phyloP scores from a whole-genome alignment of 2,797 vertebrate genomes.

The Peromyscus attwateri region DNA sequence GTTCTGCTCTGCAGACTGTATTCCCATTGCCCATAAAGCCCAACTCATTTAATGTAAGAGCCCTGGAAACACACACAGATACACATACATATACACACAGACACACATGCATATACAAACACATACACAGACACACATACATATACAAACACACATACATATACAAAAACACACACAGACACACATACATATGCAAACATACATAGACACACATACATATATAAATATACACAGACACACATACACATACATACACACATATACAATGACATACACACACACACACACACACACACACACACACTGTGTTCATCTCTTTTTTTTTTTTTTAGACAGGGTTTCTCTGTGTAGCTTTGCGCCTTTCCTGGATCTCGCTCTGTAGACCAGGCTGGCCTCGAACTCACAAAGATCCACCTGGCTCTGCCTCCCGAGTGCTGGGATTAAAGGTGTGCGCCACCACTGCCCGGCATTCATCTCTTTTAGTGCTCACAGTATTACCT shows the following conservation, averaged over 20 bases:
- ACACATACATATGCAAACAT: background rate
- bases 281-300: background rate
- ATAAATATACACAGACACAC: too few relatives aligned
- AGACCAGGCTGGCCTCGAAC: too few relatives aligned
- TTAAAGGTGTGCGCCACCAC: too few relatives aligned
- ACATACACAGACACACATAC: background rate
- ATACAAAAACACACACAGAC: background rate
- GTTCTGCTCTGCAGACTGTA: slow-evolving; percentile 14
- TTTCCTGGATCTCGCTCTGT: too few relatives aligned
- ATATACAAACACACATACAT: background rate
- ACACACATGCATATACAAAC: background rate
- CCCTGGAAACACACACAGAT: background rate
- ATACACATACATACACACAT: too few relatives aligned
- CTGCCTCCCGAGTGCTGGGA: too few relatives aligned
- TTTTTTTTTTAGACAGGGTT: too few relatives aligned
- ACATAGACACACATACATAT: background rate
- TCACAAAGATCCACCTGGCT: too few relatives aligned
- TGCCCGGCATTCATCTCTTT: background rate
- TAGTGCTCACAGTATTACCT: background rate
- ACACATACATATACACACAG: background rate
- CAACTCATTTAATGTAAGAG: background rate
- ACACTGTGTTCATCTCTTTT: background rate
- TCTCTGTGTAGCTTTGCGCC: too few relatives aligned
- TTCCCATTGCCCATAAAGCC: background rate
- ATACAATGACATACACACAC: background rate